phyloP scores from a whole-genome alignment of 2,888 invertebrate genomes.

The Euphydryas editha region DNA sequence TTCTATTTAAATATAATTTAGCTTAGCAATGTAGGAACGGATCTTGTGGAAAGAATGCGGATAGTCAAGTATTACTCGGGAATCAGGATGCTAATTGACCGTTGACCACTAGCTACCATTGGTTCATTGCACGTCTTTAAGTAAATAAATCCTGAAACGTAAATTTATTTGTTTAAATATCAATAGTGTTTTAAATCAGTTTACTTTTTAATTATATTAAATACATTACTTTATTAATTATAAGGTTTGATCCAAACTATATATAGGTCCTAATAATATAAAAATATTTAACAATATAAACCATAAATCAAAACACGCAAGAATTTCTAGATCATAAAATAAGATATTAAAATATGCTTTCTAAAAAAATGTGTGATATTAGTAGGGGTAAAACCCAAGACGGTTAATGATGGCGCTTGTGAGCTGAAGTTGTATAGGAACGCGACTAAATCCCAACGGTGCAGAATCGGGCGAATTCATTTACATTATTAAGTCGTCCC shows the following conservation, averaged over 20 bases:
- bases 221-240: not conserved
- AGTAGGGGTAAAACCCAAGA: constrained; percentile 34
- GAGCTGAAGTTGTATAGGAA: constrained; percentile 54
- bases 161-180: not conserved
- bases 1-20: constrained; percentile 27
- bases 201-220: not conserved
- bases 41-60: constrained; percentile 66
- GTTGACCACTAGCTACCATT: constrained; percentile 30
- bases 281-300: no score
- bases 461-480: constrained; percentile 65
- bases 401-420: constrained; percentile 57
- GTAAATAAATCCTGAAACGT: not conserved
- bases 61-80: constrained; percentile 64
- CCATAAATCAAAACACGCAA: not conserved
- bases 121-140: not conserved
- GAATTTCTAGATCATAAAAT: not conserved
- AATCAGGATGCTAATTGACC: constrained; percentile 69
- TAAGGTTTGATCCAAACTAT: not conserved
- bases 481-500: constrained; percentile 70
- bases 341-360: not conserved
- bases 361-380: constrained; percentile 10
- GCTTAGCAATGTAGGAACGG: constrained; percentile 58
- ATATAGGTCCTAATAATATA: no score
- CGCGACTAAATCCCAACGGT: constrained; percentile 62
- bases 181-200: no score